Percentiles rank a stretch among this genome's conserved stretches.
Evolutionary conservation across 2,888 invertebrate species (phyloP).

Genomic region (Orchestes rusci): DNA sequence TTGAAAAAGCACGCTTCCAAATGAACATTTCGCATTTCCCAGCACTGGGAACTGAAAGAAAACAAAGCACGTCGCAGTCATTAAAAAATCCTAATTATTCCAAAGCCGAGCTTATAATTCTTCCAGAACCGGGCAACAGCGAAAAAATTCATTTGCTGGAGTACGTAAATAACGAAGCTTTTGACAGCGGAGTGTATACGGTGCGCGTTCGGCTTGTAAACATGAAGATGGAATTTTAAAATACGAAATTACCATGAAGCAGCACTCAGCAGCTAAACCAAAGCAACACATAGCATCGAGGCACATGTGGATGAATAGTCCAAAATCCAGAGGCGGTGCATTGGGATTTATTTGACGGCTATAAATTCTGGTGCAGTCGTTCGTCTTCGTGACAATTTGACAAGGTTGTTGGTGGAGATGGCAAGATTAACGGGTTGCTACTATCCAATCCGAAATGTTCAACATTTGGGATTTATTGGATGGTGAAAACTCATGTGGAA

Average conservation of each 20-base stretch:
- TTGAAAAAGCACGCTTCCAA: no score
- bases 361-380: no score
- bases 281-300: slow-evolving; percentile 7
- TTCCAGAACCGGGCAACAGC: slow-evolving; percentile 2
- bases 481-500: no score
- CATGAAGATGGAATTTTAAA: slow-evolving; percentile 23
- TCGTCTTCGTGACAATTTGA: no score
- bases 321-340: slow-evolving; percentile 8
- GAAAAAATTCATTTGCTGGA: slow-evolving; percentile 15
- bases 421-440: no score
- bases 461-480: no score
- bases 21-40: no score
- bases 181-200: slow-evolving; percentile 19
- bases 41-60: no score
- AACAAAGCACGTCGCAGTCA: slow-evolving; percentile 1
- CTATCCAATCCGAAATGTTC: no score
- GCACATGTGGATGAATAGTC: slow-evolving; percentile 4
- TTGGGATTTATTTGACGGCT: no score
- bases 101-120: slow-evolving; percentile 4
- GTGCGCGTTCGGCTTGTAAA: slow-evolving; percentile 17
- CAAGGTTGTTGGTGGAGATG: no score
- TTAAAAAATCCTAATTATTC: slow-evolving; percentile 15
- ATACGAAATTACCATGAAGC: slow-evolving; percentile 20
- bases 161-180: slow-evolving; percentile 19
- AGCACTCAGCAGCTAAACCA: slow-evolving; percentile 9